Evolutionary conservation across 2,888 invertebrate genomes (phyloP).

Genomic region (Latrodectus elegans): DNA sequence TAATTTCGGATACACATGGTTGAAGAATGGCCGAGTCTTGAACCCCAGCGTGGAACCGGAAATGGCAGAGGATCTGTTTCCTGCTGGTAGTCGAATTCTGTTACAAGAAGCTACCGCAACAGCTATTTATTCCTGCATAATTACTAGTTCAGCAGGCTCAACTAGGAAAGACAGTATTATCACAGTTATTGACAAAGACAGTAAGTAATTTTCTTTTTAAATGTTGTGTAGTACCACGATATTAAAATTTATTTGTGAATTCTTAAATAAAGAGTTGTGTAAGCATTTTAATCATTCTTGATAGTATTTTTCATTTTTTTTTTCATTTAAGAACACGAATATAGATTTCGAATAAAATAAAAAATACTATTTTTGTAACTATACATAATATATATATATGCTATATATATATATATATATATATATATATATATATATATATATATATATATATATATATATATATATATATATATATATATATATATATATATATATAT

Average conservation of each 20-base stretch:
- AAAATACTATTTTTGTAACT: no score
- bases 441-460: no score
- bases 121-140: slow-evolving; percentile 70
- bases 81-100: slow-evolving; percentile 87
- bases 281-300: neutral
- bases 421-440: no score
- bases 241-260: neutral
- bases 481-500: no score
- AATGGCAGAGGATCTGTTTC: slow-evolving; percentile 89
- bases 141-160: slow-evolving; percentile 68
- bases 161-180: slow-evolving; percentile 68
- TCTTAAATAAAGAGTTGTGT: no score
- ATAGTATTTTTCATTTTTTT: neutral
- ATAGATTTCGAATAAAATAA: no score
- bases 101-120: slow-evolving; percentile 79
- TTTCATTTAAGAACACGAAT: neutral
- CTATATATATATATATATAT: no score
- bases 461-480: no score
- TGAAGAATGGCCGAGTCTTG: slow-evolving; percentile 84
- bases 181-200: slow-evolving; percentile 68
- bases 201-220: slow-evolving; percentile 24
- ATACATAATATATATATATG: no score
- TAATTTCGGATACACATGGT: slow-evolving; percentile 86
- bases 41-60: slow-evolving; percentile 76
- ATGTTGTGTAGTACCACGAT: neutral